Percentiles rank a stretch among this genome's conserved stretches.
Evolutionary conservation across 2,113 vertebrate genomes (phyloP).

Genomic region (Macquaria ambigua): DNA sequence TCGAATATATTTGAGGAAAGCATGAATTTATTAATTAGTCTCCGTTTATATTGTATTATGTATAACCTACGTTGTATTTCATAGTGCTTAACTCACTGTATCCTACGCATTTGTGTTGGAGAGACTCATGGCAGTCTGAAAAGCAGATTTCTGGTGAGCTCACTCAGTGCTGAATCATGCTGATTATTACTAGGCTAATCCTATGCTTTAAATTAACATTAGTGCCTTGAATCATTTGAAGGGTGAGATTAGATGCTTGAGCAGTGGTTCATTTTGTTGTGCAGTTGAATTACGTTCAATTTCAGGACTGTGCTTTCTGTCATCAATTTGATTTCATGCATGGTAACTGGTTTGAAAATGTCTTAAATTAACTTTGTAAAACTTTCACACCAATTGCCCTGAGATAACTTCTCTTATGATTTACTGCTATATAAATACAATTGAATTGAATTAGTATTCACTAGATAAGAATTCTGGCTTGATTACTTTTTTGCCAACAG

Average conservation of each 20-base stretch:
- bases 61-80: not conserved
- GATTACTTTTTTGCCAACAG: not conserved
- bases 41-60: not conserved
- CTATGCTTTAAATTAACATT: not conserved
- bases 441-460: not conserved
- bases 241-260: not conserved
- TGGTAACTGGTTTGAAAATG: not conserved
- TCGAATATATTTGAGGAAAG: not conserved
- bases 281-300: not conserved
- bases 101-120: not conserved
- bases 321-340: not conserved
- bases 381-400: too few relatives aligned
- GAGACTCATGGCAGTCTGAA: not conserved
- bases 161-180: constrained; percentile 12
- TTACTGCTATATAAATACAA: too few relatives aligned
- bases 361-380: too few relatives aligned
- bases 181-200: not conserved
- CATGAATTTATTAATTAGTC: not conserved
- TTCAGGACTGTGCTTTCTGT: not conserved
- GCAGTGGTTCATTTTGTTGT: not conserved
- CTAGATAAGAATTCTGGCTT: not conserved
- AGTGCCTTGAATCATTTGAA: not conserved
- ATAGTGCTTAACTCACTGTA: not conserved
- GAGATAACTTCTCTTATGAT: too few relatives aligned
- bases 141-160: not conserved